A percentile compares a stretch with the other conserved stretches of the same genome.
These are phyloP conservation scores for Cyphomyrmex costatus DNA, from an alignment of 1,140 invertebrate species.

Conservation along the genomic window DNA sequence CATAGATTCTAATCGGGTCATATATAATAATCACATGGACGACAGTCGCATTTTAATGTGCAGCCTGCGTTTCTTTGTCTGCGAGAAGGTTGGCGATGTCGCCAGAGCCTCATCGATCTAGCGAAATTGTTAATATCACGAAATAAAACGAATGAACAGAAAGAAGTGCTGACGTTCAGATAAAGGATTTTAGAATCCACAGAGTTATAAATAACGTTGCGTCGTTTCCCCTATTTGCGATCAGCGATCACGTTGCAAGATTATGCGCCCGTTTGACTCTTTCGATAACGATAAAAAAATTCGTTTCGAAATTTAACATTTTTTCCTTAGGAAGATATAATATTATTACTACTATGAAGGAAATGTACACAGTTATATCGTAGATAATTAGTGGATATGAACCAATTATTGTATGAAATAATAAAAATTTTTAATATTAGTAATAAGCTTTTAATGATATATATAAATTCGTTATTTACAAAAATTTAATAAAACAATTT, in stretches of 20 bases:
- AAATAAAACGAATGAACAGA: neutral
- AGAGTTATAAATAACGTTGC: neutral
- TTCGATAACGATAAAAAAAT: neutral
- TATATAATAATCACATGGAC: conserved; percentile 72
- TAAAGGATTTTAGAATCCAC: neutral
- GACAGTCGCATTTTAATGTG: conserved; percentile 52
- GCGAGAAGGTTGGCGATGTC: conserved; percentile 16
- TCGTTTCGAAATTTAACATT: neutral
- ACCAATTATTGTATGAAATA: too few species aligned
- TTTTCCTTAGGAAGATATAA: neutral
- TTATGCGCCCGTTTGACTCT: neutral
- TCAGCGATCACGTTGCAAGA: neutral
- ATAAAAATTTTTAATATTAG: too few species aligned
- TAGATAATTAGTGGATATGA: too few species aligned
- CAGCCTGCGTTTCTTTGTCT: conserved; percentile 1
- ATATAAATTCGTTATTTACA: too few species aligned
- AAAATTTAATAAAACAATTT: too few species aligned
- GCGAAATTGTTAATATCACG: neutral
- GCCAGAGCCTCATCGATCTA: conserved; percentile 16
- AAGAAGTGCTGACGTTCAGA: neutral
- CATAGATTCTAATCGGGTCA: conserved; percentile 65
- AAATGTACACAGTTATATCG: too few species aligned
- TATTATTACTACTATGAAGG: too few species aligned
- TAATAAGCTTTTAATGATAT: too few species aligned
- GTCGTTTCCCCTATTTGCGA: neutral